Evolutionary conservation across 1,140 invertebrate genomes (phyloP).

Genomic region (Reticulitermes speratus): DNA sequence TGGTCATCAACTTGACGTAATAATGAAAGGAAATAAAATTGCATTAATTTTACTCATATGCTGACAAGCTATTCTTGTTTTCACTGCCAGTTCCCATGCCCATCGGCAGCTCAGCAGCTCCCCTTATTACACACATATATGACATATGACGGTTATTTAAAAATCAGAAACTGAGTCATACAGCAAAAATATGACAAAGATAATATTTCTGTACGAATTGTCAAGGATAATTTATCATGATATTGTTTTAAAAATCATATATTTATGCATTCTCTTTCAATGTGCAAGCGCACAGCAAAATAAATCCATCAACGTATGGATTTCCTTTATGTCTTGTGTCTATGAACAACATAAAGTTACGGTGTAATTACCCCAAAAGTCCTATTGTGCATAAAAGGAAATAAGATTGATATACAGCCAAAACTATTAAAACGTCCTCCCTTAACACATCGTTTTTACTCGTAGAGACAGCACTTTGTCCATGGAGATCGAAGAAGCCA

Average conservation of each 20-base stretch:
- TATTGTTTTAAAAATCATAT: not conserved
- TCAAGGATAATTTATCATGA: not conserved
- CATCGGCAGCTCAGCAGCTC: not conserved
- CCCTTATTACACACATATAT: not conserved
- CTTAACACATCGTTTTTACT: no score
- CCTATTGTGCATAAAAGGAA: no score
- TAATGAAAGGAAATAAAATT: not conserved
- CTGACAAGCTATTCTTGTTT: not conserved
- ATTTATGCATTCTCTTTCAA: not conserved
- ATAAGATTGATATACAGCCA: no score
- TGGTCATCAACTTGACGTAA: not conserved
- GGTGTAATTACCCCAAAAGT: no score
- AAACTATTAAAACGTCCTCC: no score
- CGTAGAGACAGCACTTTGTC: no score
- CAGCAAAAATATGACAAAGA: not conserved
- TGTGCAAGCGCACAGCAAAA: no score
- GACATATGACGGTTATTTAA: not conserved
- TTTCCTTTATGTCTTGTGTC: no score
- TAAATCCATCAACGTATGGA: no score
- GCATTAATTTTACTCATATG: not conserved
- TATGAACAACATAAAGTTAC: no score
- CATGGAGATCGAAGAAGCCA: no score
- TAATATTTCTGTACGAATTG: not conserved
- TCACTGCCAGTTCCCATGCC: not conserved
- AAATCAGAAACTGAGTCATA: not conserved